A percentile compares a stretch with the other conserved stretches of the same genome.
Evolutionary conservation across 2,888 invertebrate species (phyloP).

Genomic region (Chirona hameri): DNA sequence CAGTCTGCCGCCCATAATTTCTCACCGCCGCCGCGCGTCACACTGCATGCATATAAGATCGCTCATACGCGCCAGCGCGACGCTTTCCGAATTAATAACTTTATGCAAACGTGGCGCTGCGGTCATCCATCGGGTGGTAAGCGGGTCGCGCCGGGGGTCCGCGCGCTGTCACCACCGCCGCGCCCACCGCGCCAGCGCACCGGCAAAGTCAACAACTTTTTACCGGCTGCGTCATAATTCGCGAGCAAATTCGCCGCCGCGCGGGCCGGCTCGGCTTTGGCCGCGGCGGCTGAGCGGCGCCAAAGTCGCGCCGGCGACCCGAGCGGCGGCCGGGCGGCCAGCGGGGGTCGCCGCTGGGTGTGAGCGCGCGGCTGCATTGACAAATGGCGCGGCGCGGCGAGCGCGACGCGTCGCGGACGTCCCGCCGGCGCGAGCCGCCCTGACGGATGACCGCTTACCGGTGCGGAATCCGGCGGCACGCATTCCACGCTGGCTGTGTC

Average conservation of each 20-base stretch:
- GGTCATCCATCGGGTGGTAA: background rate
- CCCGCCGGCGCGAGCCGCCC: constrained; percentile 13
- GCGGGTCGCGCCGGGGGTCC: background rate
- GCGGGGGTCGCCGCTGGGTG: background rate
- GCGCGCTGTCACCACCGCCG: background rate
- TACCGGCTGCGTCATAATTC: constrained; percentile 25
- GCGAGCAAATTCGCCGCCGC: background rate
- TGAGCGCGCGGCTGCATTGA: background rate
- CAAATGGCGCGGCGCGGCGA: background rate
- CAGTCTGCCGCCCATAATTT: background rate
- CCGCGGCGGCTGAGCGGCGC: background rate
- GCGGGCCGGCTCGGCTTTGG: background rate
- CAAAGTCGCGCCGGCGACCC: background rate
- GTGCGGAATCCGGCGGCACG: background rate
- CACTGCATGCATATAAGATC: constrained; percentile 13
- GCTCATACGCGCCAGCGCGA: background rate
- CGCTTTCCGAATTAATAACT: constrained; percentile 29
- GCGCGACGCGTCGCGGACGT: background rate
- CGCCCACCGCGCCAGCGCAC: background rate
- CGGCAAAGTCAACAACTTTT: constrained; percentile 25
- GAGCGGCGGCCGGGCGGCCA: background rate
- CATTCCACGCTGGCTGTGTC: background rate
- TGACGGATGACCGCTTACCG: constrained; percentile 13
- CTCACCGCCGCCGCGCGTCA: background rate
- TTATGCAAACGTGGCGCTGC: background rate